Evolutionary conservation across 1,140 invertebrate species (phyloP).

Genomic region (Zaprionus ghesquierei): DNA sequence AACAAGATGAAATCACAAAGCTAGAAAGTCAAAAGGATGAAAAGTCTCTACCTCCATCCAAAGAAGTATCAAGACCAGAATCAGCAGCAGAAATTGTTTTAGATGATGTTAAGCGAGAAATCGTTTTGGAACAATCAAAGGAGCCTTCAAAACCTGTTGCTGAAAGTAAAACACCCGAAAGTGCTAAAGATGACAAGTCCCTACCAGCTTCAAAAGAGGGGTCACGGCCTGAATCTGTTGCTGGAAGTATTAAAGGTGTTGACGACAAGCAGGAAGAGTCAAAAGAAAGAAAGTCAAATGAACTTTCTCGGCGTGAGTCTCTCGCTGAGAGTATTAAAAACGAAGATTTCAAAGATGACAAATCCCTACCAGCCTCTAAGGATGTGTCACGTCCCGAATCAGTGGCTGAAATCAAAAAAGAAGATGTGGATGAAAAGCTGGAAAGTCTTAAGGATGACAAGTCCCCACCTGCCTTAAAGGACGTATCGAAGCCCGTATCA

Average conservation of each 20-base stretch:
- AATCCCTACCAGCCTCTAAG: neutral
- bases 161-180: conserved; percentile 15
- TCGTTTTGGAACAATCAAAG: neutral
- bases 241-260: neutral
- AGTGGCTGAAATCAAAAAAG: neutral
- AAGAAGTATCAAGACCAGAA: conserved; percentile 42
- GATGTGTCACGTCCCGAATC: neutral
- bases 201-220: conserved; percentile 3
- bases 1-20: conserved; percentile 10
- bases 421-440: neutral
- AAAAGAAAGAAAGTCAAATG: neutral
- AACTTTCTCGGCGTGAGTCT: neutral
- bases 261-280: neutral
- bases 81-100: conserved; percentile 31
- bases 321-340: neutral
- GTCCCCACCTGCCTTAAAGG: neutral
- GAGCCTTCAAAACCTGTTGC: conserved; percentile 38
- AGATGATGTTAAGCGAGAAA: conserved; percentile 8
- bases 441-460: conserved; percentile 11
- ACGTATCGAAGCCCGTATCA: neutral
- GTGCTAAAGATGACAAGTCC: conserved; percentile 28
- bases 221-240: conserved; percentile 19
- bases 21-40: conserved; percentile 9
- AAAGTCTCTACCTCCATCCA: conserved; percentile 29
- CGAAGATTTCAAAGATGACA: neutral